Base-by-base conservation (phyloP, 1,140 invertebrate genomes). In the Hirudo medicinalis region DNA sequence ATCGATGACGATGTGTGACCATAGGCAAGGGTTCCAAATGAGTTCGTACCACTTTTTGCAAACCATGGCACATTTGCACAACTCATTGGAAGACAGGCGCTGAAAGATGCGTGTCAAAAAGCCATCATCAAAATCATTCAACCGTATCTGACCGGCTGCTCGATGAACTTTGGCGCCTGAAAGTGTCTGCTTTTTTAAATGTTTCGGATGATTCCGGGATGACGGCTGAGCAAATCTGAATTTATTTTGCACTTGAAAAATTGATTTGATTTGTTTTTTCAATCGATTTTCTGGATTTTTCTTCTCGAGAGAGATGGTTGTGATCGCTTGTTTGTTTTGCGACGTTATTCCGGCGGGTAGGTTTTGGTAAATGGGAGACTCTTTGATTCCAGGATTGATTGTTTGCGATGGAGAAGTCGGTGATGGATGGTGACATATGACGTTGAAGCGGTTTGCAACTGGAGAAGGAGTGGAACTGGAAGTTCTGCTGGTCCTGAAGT, bases 21-120 rank as follows among this genome's bases (percentile, higher is more conserved):
- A 92, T 0, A 92, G 82, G 2, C 81, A 22, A 6, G 89, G 89
- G 19, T 88, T 87, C 90, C 90, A 92, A 20, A 88, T 89, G 27
- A 93, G 85, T 60, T 87, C 84, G 79, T 91, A 89, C 84, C 92
- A 92, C 54, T 82, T 77, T 32, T 89, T 82, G 76, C 90, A 93
- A 0, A 93, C 91, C 17, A 89, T 85, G 0, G 91, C 88, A 79
- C 90, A 86, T 25, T 86, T 85, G 76, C 90, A 90, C 49, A 92
- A 80, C 72, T 92, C 89, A 71, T 87, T 87, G 63, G 89, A 90
- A 74, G 87, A 84, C n/a, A 91, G 82, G 84, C 87, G 88, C 49
- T 86, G 85, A 73, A 91, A 89, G 67, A 92, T 87, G 67, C 81
- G 80, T 69, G 86, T 76, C 36, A 87, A 78, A 17, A 86, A 77